Conservation (phyloP, 2,113 vertebrate species). For the Erpornis zantholeuca region DNA sequence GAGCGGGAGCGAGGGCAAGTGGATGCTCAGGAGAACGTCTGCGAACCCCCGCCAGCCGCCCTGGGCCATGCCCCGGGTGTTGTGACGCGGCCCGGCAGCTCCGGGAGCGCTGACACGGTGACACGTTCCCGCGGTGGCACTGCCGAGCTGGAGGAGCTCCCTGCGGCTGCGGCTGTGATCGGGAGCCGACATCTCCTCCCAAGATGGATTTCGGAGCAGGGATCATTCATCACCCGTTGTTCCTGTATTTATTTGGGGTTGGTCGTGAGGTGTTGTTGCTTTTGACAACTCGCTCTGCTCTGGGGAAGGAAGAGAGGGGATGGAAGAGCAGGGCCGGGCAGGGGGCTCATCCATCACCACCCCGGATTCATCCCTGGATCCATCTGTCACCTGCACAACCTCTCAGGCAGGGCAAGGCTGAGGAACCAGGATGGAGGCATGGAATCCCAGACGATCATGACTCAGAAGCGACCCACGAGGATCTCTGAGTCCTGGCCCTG, state of each 20-base stretch:
- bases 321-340: not conserved
- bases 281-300: not conserved
- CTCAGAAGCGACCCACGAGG: not conserved
- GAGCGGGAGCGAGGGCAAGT: not conserved
- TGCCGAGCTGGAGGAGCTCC: not conserved
- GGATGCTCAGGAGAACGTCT: not conserved
- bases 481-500: not conserved
- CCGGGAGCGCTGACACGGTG: not conserved
- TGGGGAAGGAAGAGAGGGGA: not conserved
- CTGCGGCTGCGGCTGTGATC: rapidly evolving
- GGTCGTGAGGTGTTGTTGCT: not conserved
- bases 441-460: not conserved
- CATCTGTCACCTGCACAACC: not conserved
- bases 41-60: rapidly evolving
- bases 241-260: not conserved
- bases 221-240: not conserved
- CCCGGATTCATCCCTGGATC: not conserved
- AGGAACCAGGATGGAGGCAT: not conserved
- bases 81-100: not conserved
- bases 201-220: not conserved
- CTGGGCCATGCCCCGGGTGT: not conserved
- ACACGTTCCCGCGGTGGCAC: not conserved
- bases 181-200: not conserved
- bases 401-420: not conserved
- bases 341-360: not conserved